phyloP scores from a whole-genome alignment of 2,888 invertebrate genomes.

The Drosophila barbarae region DNA sequence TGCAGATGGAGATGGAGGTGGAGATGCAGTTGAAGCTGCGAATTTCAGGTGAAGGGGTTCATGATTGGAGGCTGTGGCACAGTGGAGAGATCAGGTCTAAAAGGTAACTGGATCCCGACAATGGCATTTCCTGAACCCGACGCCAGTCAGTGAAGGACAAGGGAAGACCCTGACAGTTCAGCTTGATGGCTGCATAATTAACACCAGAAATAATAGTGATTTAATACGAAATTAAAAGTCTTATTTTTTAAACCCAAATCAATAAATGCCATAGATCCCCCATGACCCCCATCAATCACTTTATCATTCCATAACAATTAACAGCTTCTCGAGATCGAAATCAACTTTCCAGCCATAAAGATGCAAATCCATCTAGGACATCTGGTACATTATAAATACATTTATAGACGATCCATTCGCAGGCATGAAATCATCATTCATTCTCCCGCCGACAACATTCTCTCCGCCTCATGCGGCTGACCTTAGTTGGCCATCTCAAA shows the following conservation, averaged over 20 bases:
- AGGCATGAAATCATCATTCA: constrained; percentile 4
- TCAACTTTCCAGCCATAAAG: constrained; percentile 22
- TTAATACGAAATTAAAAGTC: not conserved
- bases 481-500: constrained; percentile 10
- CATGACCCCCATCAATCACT: not conserved
- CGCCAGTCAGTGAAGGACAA: constrained; percentile 4
- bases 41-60: constrained; percentile 33
- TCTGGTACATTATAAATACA: constrained; percentile 12
- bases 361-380: constrained; percentile 27
- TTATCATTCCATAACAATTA: not conserved
- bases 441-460: constrained; percentile 27
- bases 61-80: constrained; percentile 12
- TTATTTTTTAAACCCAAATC: not conserved
- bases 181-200: constrained; percentile 1
- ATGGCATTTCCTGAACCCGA: constrained; percentile 31
- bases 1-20: constrained; percentile 22
- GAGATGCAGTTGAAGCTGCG: constrained; percentile 5
- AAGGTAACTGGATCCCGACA: constrained; percentile 20
- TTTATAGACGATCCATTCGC: not conserved
- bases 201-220: not conserved
- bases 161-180: constrained; percentile 3
- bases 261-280: not conserved
- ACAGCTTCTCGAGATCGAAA: not conserved
- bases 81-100: constrained; percentile 22
- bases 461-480: constrained; percentile 13